A percentile compares a stretch with the other conserved stretches of the same genome.
Evolutionary conservation across 2,113 vertebrate genomes (phyloP).

Genomic region (Jacana jacana): DNA sequence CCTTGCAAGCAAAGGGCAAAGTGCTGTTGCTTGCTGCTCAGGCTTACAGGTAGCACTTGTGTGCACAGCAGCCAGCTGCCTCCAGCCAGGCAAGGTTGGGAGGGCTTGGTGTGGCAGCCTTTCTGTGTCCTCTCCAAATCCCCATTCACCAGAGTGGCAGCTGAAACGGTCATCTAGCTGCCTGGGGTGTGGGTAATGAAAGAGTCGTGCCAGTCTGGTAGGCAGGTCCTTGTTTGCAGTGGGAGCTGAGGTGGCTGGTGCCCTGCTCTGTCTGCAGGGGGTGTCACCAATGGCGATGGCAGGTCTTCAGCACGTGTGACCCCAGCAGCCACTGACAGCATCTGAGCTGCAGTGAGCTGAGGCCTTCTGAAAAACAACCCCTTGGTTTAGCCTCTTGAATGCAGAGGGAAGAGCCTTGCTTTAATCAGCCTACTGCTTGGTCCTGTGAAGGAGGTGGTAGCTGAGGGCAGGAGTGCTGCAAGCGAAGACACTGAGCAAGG

Average conservation of each 20-base stretch:
- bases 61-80: neutral
- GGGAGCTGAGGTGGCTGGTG: neutral
- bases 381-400: neutral
- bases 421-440: fast-evolving
- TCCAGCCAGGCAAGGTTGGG: fast-evolving
- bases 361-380: neutral
- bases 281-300: neutral
- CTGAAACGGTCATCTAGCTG: fast-evolving
- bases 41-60: neutral
- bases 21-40: fast-evolving
- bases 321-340: neutral
- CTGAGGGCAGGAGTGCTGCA: neutral
- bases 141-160: fast-evolving
- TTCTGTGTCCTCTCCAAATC: neutral
- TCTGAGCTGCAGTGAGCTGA: neutral
- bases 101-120: neutral
- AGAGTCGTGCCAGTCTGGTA: fast-evolving
- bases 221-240: neutral
- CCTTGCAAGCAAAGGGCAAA: neutral
- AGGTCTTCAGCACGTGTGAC: fast-evolving
- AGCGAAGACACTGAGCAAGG: neutral
- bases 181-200: fast-evolving
- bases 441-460: neutral
- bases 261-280: neutral
- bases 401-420: neutral